A percentile compares a stretch with the other conserved stretches of the same genome.
Evolutionary conservation across 1,140 invertebrate species (phyloP).

Genomic region (Paracyclopina nana): DNA sequence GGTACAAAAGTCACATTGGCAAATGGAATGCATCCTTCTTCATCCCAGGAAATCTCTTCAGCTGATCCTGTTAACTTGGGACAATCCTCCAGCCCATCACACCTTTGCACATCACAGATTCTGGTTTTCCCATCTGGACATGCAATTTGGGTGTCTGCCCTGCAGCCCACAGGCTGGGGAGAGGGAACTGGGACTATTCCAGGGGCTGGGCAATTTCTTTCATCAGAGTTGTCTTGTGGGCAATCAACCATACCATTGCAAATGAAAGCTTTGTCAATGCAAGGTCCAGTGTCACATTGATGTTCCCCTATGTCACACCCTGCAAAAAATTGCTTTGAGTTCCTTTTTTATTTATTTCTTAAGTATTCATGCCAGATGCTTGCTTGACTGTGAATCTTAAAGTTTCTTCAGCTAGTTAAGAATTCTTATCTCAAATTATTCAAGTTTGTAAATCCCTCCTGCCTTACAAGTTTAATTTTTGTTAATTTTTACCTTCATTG

Average conservation of each 20-base stretch:
- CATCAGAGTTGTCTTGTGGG: not conserved
- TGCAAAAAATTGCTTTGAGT: no score
- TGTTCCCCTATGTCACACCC: not conserved
- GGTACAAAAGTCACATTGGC: not conserved
- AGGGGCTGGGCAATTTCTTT: not conserved
- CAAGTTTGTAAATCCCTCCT: no score
- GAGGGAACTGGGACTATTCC: not conserved
- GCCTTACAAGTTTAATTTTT: no score
- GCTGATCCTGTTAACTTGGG: not conserved
- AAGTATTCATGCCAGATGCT: no score
- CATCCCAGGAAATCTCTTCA: not conserved
- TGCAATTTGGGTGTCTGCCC: constrained; percentile 11
- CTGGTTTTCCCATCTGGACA: constrained; percentile 1
- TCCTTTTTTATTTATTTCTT: no score
- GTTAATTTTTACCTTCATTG: no score
- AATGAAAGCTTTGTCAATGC: not conserved
- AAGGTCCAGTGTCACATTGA: not conserved
- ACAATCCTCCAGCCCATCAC: not conserved
- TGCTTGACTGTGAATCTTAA: no score
- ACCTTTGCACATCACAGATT: not conserved
- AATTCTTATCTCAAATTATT: no score
- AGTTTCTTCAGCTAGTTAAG: no score
- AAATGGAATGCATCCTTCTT: not conserved
- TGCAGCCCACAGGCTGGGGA: constrained; percentile 9
- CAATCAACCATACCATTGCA: not conserved